phyloP scores from a whole-genome alignment of 2,113 vertebrate genomes.

The Jaculus jaculus region DNA sequence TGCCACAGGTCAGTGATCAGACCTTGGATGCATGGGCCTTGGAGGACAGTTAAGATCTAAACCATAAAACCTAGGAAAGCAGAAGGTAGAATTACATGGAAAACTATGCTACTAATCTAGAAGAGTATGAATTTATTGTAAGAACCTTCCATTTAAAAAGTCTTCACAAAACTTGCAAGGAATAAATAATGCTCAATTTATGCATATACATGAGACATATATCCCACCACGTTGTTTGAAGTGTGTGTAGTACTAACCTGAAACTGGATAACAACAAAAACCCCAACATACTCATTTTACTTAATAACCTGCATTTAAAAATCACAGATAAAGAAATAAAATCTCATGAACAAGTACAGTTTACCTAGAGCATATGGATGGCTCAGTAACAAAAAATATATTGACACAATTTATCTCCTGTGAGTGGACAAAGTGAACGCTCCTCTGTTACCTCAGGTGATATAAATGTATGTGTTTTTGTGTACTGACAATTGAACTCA shows the following conservation, averaged over 20 bases:
- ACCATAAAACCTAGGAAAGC: neutral
- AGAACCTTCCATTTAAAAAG: neutral
- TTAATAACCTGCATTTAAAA: neutral
- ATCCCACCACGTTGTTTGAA: neutral
- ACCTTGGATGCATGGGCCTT: neutral
- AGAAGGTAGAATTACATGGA: neutral
- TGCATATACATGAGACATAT: neutral
- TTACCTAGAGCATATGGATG: neutral
- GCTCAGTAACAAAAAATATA: slow-evolving; percentile 6
- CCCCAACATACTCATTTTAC: neutral
- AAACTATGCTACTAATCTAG: neutral
- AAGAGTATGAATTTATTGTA: too few relatives aligned
- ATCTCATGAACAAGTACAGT: neutral
- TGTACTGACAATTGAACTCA: neutral
- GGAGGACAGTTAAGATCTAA: neutral
- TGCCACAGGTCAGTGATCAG: neutral
- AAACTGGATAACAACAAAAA: neutral
- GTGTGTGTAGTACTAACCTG: neutral
- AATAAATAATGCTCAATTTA: neutral
- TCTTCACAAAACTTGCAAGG: neutral
- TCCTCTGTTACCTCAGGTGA: neutral
- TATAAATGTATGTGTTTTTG: neutral
- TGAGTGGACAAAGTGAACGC: neutral
- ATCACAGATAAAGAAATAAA: neutral
- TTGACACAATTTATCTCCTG: neutral